Conservation (phyloP, 1,140 invertebrate species). For the Cydia strobilella region DNA sequence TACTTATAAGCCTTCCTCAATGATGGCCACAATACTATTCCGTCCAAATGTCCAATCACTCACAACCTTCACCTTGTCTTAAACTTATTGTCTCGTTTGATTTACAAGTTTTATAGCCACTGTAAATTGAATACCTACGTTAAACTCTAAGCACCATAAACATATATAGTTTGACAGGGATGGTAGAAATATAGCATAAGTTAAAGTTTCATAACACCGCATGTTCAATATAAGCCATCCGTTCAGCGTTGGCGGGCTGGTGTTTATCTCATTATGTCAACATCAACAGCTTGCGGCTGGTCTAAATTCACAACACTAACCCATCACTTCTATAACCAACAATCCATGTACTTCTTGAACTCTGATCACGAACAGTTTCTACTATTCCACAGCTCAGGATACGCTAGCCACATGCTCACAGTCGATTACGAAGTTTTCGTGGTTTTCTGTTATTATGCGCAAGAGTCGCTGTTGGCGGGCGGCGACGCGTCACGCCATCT, state of each 20-base stretch:
- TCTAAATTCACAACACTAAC: not conserved
- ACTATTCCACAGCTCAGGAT: not conserved
- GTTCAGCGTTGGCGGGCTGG: not conserved
- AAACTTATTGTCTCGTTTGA: too few relatives aligned
- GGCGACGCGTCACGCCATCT: slow-evolving; percentile 10
- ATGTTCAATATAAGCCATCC: slow-evolving; percentile 13
- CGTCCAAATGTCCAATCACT: not conserved
- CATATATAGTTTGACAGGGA: not conserved
- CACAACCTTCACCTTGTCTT: slow-evolving; percentile 6
- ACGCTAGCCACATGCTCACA: not conserved
- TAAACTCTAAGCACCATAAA: not conserved
- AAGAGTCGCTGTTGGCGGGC: not conserved
- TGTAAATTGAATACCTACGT: not conserved
- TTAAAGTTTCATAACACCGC: slow-evolving; percentile 6
- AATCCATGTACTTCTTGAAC: not conserved
- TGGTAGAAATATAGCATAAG: not conserved
- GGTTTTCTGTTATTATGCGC: not conserved
- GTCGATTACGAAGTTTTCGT: not conserved
- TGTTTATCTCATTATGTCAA: slow-evolving; percentile 31
- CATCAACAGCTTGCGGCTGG: slow-evolving; percentile 13
- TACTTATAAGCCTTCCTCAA: not conserved
- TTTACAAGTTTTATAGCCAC: not conserved
- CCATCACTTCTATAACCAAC: not conserved
- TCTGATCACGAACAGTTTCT: not conserved
- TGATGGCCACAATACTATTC: not conserved